Evolutionary conservation across 2,888 invertebrate genomes (phyloP).

Genomic region (Graphium colonna): DNA sequence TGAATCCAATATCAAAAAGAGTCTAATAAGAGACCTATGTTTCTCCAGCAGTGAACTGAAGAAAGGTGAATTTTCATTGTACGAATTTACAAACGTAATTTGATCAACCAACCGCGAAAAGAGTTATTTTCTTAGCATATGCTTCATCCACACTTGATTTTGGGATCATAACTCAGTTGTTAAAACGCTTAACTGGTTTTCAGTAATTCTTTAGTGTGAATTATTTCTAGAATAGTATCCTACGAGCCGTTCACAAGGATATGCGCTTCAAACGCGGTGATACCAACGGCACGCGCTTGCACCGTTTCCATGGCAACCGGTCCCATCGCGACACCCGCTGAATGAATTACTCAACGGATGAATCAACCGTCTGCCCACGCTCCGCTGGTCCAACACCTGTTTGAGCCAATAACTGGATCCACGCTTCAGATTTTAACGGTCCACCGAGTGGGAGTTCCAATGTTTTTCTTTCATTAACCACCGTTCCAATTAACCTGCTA

Average conservation of each 20-base stretch:
- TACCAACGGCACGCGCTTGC: constrained; percentile 1
- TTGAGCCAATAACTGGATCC: neutral
- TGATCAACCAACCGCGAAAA: too few species aligned
- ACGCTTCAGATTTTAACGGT: neutral
- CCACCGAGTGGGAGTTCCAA: neutral
- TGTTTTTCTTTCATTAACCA: neutral
- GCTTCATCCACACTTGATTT: too few species aligned
- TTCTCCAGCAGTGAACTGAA: too few species aligned
- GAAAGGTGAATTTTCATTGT: too few species aligned
- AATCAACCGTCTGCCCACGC: neutral
- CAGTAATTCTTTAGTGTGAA: too few species aligned
- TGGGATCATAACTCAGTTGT: too few species aligned
- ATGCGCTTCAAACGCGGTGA: neutral
- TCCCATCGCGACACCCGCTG: neutral
- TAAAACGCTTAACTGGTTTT: too few species aligned
- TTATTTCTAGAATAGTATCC: too few species aligned
- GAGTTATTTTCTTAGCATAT: too few species aligned
- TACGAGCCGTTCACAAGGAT: neutral
- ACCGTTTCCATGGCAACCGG: constrained; percentile 10
- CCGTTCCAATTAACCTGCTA: neutral
- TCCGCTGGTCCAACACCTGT: constrained; percentile 3
- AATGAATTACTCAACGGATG: constrained; percentile 3
- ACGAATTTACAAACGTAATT: too few species aligned
- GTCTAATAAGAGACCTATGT: too few species aligned
- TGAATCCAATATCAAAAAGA: too few species aligned